Percentiles rank a stretch among this genome's conserved stretches.
Conservation (phyloP, 92 coral and sea anemone genomes). For the Micromussa lordhowensis region DNA sequence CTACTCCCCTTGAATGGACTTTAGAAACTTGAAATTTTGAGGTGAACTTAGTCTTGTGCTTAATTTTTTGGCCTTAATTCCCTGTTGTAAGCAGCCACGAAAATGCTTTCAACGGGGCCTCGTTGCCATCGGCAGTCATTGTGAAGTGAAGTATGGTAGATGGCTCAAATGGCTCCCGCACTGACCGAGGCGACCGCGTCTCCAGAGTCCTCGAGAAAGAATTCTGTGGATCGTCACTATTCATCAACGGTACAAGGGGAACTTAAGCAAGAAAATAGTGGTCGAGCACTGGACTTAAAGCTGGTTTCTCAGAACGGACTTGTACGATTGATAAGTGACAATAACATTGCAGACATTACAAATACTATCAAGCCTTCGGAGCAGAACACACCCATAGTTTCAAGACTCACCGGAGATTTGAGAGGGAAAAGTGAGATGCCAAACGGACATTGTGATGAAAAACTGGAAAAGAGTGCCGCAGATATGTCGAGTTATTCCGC, state of each 20-base stretch:
- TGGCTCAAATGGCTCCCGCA: constrained; percentile 99
- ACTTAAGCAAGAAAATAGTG: constrained; percentile 78
- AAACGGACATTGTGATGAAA: constrained; percentile 88
- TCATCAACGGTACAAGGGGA: constrained; percentile 92
- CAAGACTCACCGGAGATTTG: constrained; percentile 84
- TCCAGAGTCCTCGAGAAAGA: constrained; percentile 99
- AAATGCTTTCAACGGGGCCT: constrained; percentile 95
- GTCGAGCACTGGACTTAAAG: constrained; percentile 86
- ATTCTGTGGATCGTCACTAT: constrained; percentile 94
- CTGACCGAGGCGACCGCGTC: constrained; percentile 99
- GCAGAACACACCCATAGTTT: constrained; percentile 92
- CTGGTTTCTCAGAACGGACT: constrained; percentile 98
- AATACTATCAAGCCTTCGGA: constrained; percentile 85
- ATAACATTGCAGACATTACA: constrained; percentile 92
- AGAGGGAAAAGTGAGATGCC: constrained; percentile 84
- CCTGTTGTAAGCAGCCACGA: constrained; percentile 77
- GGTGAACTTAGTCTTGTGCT: constrained; percentile 42
- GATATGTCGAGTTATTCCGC: constrained; percentile 61
- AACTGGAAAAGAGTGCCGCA: constrained; percentile 60
- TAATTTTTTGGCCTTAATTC: constrained; percentile 47
- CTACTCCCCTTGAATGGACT: constrained; percentile 76
- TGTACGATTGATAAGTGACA: constrained; percentile 98
- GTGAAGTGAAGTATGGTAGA: constrained; percentile 98
- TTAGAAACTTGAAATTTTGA: constrained; percentile 62
- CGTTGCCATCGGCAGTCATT: constrained; percentile 94